These are phyloP conservation scores for Pyrochroa serraticornis DNA, from an alignment of 2,888 invertebrate species.

Conservation along the genomic window DNA sequence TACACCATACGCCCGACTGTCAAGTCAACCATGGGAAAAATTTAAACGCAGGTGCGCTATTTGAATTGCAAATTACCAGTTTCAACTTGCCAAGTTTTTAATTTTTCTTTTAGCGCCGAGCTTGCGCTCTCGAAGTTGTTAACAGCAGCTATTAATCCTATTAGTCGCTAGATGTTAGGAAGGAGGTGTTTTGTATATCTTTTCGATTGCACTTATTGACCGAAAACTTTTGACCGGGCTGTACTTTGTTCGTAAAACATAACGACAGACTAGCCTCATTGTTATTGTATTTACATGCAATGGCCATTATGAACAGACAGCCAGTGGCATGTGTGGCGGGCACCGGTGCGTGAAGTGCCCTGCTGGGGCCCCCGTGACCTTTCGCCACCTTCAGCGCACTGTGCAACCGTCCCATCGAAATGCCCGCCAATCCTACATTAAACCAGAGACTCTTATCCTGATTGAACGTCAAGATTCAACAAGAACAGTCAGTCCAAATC, in stretches of 20 bases:
- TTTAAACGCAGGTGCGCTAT: conserved; percentile 58
- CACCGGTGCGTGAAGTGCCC: conserved; percentile 66
- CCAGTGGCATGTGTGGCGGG: conserved; percentile 60
- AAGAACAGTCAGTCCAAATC: no score
- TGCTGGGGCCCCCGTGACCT: conserved; percentile 59
- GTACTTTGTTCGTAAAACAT: conserved; percentile 13
- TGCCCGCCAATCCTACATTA: conserved; percentile 1
- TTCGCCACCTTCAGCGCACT: conserved; percentile 31
- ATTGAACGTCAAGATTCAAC: no score
- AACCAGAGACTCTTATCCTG: no score
- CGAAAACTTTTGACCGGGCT: conserved; percentile 18
- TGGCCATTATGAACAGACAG: conserved; percentile 53
- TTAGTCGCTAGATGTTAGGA: no score
- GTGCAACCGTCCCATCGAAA: conserved; percentile 9
- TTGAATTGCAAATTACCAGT: conserved; percentile 56
- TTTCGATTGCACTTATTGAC: not conserved
- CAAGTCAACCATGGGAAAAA: conserved; percentile 53
- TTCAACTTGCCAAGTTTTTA: conserved; percentile 33
- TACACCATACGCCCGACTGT: conserved; percentile 41
- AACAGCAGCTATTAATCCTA: no score
- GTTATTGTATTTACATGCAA: conserved; percentile 56
- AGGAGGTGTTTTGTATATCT: not conserved
- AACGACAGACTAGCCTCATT: conserved; percentile 41
- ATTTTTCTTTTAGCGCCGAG: conserved; percentile 18
- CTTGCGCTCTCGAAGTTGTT: no score